Conservation (phyloP, 2,888 invertebrate genomes). For the Drosophila vallismaia region DNA sequence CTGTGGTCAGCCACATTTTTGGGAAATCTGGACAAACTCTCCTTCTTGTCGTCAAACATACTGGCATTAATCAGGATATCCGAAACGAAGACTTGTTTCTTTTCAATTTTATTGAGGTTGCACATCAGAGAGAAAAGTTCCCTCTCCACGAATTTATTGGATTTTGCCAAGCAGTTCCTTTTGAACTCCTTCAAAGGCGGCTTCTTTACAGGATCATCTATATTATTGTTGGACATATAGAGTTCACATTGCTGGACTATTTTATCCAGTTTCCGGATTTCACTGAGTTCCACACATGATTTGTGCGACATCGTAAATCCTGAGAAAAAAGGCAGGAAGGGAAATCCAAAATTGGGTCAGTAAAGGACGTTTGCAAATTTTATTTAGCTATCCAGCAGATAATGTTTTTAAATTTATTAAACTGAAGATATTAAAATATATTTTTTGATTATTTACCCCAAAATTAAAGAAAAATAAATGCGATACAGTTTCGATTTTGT, state of each 20-base stretch:
- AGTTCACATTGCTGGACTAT: slow-evolving; percentile 69
- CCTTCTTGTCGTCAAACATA: slow-evolving; percentile 62
- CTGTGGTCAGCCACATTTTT: slow-evolving; percentile 53
- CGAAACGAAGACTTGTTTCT: slow-evolving; percentile 67
- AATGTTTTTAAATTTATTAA: neutral
- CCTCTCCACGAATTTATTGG: slow-evolving; percentile 67
- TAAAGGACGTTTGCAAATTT: neutral
- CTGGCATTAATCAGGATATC: slow-evolving; percentile 68
- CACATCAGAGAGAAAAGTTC: slow-evolving; percentile 71
- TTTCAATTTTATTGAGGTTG: slow-evolving; percentile 66
- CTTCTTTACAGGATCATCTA: slow-evolving; percentile 42
- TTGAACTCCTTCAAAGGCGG: slow-evolving; percentile 33
- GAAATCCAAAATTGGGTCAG: neutral
- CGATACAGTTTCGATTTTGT: neutral
- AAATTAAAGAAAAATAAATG: neutral
- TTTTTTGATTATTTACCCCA: neutral
- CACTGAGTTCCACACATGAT: slow-evolving; percentile 68
- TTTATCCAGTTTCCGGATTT: slow-evolving; percentile 71
- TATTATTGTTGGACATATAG: slow-evolving; percentile 65
- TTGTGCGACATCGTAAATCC: slow-evolving; percentile 61
- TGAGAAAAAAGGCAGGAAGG: slow-evolving; percentile 3
- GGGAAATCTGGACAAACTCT: slow-evolving; percentile 41
- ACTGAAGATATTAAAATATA: neutral
- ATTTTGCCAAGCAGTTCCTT: slow-evolving; percentile 39
- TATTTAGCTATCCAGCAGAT: neutral